A percentile compares a stretch with the other conserved stretches of the same genome.
Evolutionary conservation across 2,888 invertebrate genomes (phyloP).

Genomic region (Heliconius ethilla): DNA sequence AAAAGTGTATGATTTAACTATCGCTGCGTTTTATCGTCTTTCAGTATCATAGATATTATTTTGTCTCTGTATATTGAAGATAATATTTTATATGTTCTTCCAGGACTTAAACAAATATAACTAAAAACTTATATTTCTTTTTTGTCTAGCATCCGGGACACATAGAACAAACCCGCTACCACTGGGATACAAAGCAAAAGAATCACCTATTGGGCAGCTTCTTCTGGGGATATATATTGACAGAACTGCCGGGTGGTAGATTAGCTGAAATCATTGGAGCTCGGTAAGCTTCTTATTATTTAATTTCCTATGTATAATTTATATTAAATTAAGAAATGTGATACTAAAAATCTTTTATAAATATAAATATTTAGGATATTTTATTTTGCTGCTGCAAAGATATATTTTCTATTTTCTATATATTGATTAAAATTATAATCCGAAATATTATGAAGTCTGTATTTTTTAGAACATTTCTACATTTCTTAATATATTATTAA

Average conservation of each 20-base stretch:
- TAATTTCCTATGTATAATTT: no score
- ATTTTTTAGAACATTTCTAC: no score
- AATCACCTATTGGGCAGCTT: constrained; percentile 92
- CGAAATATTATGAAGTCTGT: no score
- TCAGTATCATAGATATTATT: no score
- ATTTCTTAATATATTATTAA: background rate
- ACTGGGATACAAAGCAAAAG: constrained; percentile 90
- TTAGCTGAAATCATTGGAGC: constrained; percentile 92
- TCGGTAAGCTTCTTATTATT: constrained; percentile 63
- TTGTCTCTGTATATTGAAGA: background rate
- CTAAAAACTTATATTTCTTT: background rate
- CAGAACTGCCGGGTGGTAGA: constrained; percentile 93
- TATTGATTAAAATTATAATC: no score
- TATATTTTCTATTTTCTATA: no score
- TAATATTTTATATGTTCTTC: background rate
- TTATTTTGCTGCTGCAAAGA: no score
- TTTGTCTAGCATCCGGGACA: constrained; percentile 65
- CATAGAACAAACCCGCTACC: constrained; percentile 82
- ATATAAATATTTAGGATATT: no score
- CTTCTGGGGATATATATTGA: constrained; percentile 95
- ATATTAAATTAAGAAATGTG: no score
- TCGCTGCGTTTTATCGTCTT: no score
- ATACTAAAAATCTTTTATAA: no score
- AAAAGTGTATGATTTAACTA: no score
- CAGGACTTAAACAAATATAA: background rate